Evolutionary conservation across 2,888 invertebrate genomes (phyloP).

Genomic region (Bembecia ichneumoniformis): DNA sequence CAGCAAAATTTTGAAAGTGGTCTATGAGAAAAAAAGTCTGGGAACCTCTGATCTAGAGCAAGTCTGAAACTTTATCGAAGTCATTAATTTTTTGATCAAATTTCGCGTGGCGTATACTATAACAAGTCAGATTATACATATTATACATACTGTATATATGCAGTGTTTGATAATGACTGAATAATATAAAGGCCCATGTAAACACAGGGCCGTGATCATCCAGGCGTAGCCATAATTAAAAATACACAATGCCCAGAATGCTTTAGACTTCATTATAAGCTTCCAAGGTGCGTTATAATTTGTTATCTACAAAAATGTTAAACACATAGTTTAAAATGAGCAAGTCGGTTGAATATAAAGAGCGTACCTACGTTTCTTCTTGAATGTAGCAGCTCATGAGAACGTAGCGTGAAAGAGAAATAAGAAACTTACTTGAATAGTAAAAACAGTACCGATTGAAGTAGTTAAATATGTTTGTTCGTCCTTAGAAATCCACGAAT

Average conservation of each 20-base stretch:
- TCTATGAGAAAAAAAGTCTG: too few species aligned
- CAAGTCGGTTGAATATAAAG: too few species aligned
- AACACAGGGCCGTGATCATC: conserved; percentile 54
- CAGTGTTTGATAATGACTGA: conserved; percentile 36
- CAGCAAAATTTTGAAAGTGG: too few species aligned
- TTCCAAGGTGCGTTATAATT: conserved; percentile 54
- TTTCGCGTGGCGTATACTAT: too few species aligned
- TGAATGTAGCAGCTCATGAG: too few species aligned
- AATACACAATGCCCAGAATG: conserved; percentile 56
- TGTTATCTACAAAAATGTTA: conserved; percentile 32
- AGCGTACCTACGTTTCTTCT: too few species aligned
- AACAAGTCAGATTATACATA: too few species aligned
- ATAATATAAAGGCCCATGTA: conserved; percentile 55
- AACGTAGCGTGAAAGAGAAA: neutral
- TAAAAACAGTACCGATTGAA: conserved; percentile 63
- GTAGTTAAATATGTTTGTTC: conserved; percentile 74
- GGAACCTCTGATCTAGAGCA: too few species aligned
- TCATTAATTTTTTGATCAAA: too few species aligned
- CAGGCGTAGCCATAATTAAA: conserved; percentile 63
- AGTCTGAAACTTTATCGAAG: too few species aligned
- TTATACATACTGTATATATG: conserved; percentile 41
- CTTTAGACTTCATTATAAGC: conserved; percentile 41
- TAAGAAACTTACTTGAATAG: conserved; percentile 39
- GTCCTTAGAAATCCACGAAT: conserved; percentile 71
- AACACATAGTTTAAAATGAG: too few species aligned